Percentiles rank a stretch among this genome's conserved stretches.
phyloP scores from a whole-genome alignment of 2,113 vertebrate genomes.

The Phoxinus phoxinus region DNA sequence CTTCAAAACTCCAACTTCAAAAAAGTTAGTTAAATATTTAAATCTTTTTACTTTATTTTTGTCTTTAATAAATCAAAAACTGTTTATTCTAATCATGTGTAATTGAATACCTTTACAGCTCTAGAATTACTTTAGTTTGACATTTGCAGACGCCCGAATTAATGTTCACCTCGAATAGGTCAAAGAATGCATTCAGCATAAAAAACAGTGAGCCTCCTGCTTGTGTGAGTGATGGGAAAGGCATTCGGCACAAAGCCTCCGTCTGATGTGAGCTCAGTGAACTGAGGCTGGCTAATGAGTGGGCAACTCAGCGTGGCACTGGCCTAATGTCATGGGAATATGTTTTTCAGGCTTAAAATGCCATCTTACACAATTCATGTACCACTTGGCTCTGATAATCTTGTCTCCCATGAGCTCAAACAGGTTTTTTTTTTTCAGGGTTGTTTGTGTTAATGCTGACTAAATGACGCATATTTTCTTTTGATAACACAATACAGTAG shows the following conservation, averaged over 20 bases:
- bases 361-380: not conserved
- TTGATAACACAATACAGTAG: not conserved
- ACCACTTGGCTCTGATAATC: not conserved
- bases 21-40: no score
- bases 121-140: conserved; percentile 2
- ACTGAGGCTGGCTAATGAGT: conserved; percentile 15
- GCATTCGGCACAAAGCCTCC: conserved; percentile 28
- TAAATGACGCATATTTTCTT: not conserved
- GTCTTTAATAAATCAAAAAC: not conserved
- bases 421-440: not conserved
- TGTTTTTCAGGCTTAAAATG: conserved; percentile 20
- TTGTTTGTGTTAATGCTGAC: not conserved
- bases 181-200: conserved; percentile 31
- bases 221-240: conserved; percentile 41
- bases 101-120: not conserved
- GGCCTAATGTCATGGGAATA: conserved; percentile 32
- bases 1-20: no score
- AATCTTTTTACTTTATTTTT: not conserved
- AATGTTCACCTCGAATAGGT: conserved; percentile 25
- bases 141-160: conserved; percentile 32
- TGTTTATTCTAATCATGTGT: not conserved
- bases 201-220: conserved; percentile 6
- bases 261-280: conserved; percentile 28
- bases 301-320: not conserved
- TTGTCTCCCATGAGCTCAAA: not conserved